Conservation (phyloP, 2,797 vertebrate species). For the Neomorphus geoffroyi region DNA sequence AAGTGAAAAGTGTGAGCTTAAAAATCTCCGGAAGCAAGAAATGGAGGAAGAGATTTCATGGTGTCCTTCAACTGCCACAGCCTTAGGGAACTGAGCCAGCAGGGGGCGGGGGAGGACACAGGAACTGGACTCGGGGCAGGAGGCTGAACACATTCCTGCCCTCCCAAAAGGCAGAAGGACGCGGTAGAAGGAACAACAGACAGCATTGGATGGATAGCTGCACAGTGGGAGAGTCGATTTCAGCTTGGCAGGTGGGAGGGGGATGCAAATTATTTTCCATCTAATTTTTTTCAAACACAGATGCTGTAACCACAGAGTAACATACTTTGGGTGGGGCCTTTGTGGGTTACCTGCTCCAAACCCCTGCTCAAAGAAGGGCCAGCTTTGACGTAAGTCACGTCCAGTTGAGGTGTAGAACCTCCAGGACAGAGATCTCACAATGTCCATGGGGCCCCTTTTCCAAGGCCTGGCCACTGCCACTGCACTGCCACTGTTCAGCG, state of each 20-base stretch:
- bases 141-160: not conserved
- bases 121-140: rapidly evolving
- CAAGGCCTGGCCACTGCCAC: not conserved
- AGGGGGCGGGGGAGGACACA: not conserved
- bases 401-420: not conserved
- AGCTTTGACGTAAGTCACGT: not conserved
- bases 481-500: not conserved
- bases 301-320: not conserved
- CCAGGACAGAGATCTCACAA: too few species aligned
- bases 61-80: not conserved
- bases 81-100: not conserved
- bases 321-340: not conserved
- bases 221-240: not conserved
- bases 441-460: not conserved
- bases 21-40: not conserved
- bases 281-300: not conserved
- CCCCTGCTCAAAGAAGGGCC: not conserved
- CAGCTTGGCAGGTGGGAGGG: not conserved
- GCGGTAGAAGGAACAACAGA: not conserved
- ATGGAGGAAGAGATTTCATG: not conserved
- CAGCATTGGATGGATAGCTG: not conserved
- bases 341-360: not conserved
- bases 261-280: not conserved
- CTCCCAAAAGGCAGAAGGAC: not conserved
- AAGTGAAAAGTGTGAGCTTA: not conserved